Evolutionary conservation across 1,140 invertebrate species (phyloP), one percentile per base, ranked within the genome.

Genomic region (Camponotus vicinus): DNA sequence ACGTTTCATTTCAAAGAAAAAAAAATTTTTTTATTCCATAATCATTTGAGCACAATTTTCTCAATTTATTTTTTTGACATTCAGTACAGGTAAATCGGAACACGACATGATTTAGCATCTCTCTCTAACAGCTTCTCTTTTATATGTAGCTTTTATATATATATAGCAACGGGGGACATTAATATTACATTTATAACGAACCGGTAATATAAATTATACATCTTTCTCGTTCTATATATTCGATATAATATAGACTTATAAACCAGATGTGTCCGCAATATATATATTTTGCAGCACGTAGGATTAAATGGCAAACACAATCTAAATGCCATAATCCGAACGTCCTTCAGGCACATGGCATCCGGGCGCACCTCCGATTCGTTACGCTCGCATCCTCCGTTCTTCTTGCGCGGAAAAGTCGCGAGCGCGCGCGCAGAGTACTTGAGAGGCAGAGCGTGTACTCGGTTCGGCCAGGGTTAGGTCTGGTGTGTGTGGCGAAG

Each of bases 271-370:
- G 63, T 42, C 37, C 64, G 40, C 40, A 75, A 83, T 83, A 63
- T 42, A 63, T 45, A 83, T 83, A 75, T 73, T 75, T 71, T 55
- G 27, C 79, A 59, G 69, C 69, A 55, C 32, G 79, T 73, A 73
- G 34, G 79, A 83, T 75, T 75, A 83, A 73, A 55, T 61, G 69
- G 79, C 69, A 61, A 83, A 83, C 79, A 75, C 69, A 83, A 83
- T 83, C 57, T 83, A 83, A 83, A 83, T 83, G 79, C 69, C 63
- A 83, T 83, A 83, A 83, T 83, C 69, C 79, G 79, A 83, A 83
- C 79, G 55, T 83, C 69, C 69, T 83, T 83, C 79, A 83, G 79
- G 79, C 79, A 83, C 40, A 83, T 83, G 79, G 79, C 69, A 83
- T 52, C 40, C 69, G 79, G 79, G 69, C 59, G 69, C 71, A 73